A percentile compares a stretch with the other conserved stretches of the same genome.
Evolutionary conservation across 2,113 vertebrate genomes (phyloP).

Genomic region (Origma solitaria): DNA sequence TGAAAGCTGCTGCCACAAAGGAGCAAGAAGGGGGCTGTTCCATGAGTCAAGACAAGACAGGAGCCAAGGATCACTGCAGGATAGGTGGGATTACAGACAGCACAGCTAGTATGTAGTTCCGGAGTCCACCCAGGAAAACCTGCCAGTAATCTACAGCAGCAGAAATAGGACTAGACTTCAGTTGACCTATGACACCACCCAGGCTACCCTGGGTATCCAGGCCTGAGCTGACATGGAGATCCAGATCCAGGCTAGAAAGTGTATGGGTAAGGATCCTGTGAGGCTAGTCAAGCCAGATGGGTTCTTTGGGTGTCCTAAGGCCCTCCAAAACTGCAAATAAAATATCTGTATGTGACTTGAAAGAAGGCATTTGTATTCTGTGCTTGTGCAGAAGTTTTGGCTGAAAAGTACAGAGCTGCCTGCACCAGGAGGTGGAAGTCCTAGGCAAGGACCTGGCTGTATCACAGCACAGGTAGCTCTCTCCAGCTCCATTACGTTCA

Average conservation of each 20-base stretch:
- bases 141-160: not conserved
- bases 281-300: not conserved
- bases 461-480: not conserved
- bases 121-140: not conserved
- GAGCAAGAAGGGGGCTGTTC: not conserved
- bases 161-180: not conserved
- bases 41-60: not conserved
- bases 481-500: not conserved
- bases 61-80: not conserved
- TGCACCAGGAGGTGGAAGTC: not conserved
- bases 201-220: not conserved
- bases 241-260: not conserved
- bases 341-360: not conserved
- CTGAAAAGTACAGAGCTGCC: not conserved
- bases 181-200: too few species aligned
- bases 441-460: not conserved
- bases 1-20: not conserved
- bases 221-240: not conserved
- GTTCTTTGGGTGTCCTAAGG: not conserved
- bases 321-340: not conserved
- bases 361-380: not conserved
- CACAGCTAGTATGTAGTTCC: fast-evolving
- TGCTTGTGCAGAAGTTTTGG: not conserved
- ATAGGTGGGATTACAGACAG: not conserved
- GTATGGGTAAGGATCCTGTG: fast-evolving